Base-by-base conservation (phyloP, 2,797 vertebrate species). In the Hypotaenidia okinawae region DNA sequence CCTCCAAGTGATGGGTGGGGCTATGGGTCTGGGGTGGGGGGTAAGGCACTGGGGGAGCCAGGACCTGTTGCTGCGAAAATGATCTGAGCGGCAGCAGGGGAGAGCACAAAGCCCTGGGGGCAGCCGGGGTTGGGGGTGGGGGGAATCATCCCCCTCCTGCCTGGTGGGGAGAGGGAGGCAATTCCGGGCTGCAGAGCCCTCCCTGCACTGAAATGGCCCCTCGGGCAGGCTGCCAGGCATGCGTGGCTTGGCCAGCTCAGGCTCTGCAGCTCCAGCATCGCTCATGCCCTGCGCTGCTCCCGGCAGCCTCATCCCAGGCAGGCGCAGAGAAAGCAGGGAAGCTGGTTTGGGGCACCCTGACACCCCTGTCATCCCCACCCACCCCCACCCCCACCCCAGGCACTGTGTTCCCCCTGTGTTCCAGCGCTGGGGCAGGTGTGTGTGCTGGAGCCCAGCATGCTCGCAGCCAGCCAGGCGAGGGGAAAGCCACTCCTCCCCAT, bases 211-310 rank as follows among this genome's bases (percentile, higher is more conserved):
- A 82, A 82, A 95, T 94, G 91, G 94, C 93, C 94, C 69, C 35
- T 1, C 8, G n/a, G 96, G 94, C 95, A 54, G 11, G 33, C 27
- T 82, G 94, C 95, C 95, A 96, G 93, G 78, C 84, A 16, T 54
- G 75, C 30, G 49, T 91, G 88, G 84, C 62, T 89, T 81, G 83
- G 95, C 87, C 58, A 68, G 58, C 90, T 41, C 3, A 0, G 84
- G 72, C 41, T 72, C 88, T 87, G 94, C 90, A 45, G 73, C 94
- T 94, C 67, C 22, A 1, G 87, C 67, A 7, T 7, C 7, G 12
- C 78, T 43, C 24, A 7, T 3, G 0, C 33, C 39, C 61, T 73
- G 52, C 0, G 1, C 49, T 73, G 52, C 58, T 79, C 39, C 0
- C 2, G 73, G 72, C 62, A 51, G 55, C 35, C 14, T 41, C 5